phyloP scores from a whole-genome alignment of 2,797 vertebrate genomes.

The Gorsachius magnificus region DNA sequence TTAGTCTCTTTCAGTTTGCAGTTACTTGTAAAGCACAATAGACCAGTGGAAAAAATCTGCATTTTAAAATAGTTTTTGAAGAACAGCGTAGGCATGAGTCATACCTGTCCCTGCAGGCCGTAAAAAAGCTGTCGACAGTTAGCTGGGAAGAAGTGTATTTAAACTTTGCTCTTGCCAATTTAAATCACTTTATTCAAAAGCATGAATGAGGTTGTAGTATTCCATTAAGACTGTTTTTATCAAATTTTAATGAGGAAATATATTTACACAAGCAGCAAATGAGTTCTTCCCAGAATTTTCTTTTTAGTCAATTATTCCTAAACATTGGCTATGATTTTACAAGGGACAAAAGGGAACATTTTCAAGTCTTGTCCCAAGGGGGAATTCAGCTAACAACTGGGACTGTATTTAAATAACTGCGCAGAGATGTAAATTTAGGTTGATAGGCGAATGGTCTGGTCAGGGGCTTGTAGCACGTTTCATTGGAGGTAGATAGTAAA shows the following conservation, averaged over 20 bases:
- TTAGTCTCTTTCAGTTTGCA: constrained; percentile 32
- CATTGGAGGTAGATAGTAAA: not conserved
- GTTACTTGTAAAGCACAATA: constrained; percentile 44
- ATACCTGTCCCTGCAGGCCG: constrained; percentile 46
- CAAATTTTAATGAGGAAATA: constrained; percentile 49
- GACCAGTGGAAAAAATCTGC: constrained; percentile 15
- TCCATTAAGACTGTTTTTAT: constrained; percentile 45
- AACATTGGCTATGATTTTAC: not conserved
- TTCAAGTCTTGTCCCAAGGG: not conserved
- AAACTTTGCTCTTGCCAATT: constrained; percentile 50
- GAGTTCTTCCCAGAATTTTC: constrained; percentile 26
- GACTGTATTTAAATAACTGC: not conserved
- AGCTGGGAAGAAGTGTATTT: constrained; percentile 49
- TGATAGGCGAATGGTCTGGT: not conserved
- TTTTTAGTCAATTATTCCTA: constrained; percentile 19
- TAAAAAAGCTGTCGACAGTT: constrained; percentile 32
- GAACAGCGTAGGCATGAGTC: constrained; percentile 33
- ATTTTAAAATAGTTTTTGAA: constrained; percentile 54
- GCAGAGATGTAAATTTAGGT: not conserved
- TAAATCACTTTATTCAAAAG: constrained; percentile 51
- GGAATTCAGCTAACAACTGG: not conserved
- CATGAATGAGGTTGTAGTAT: constrained; percentile 56
- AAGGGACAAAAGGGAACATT: not conserved
- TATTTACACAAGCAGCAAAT: constrained; percentile 39
- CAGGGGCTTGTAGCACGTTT: not conserved